These are phyloP conservation scores for Tillus elongatus DNA, from an alignment of 2,888 invertebrate species.

Conservation along the genomic window DNA sequence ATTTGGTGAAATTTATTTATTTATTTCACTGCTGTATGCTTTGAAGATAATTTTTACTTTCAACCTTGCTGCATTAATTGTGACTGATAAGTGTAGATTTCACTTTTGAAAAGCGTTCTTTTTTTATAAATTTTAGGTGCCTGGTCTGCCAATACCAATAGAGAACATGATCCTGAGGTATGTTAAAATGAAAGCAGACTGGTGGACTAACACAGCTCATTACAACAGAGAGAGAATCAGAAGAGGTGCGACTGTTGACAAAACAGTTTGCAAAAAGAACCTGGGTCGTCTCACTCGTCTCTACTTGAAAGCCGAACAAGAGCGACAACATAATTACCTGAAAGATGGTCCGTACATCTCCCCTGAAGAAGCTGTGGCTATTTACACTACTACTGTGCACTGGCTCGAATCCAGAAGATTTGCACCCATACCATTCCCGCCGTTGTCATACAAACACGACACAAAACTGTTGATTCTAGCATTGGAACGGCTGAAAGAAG, in stretches of 20 bases:
- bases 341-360: conserved; percentile 99
- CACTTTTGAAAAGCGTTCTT: too few species aligned
- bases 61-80: too few species aligned
- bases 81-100: too few species aligned
- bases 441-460: conserved; percentile 98
- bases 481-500: conserved; percentile 91
- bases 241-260: conserved; percentile 99
- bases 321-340: conserved; percentile 96
- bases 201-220: conserved; percentile 99
- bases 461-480: conserved; percentile 96
- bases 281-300: conserved; percentile 93
- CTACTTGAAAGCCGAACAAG: conserved; percentile 97
- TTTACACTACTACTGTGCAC: conserved; percentile 99
- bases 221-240: conserved; percentile 98
- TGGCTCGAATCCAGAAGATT: conserved; percentile 98
- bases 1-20: too few species aligned
- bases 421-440: conserved; percentile 99
- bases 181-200: conserved; percentile 99
- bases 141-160: conserved; percentile 96
- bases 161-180: conserved; percentile 99
- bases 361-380: conserved; percentile 99
- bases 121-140: conserved; percentile 57
- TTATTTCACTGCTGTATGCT: too few species aligned
- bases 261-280: conserved; percentile 99
- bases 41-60: too few species aligned